These are phyloP conservation scores for Hafferia zeledoni DNA, from an alignment of 2,797 vertebrate genomes.

Conservation along the genomic window DNA sequence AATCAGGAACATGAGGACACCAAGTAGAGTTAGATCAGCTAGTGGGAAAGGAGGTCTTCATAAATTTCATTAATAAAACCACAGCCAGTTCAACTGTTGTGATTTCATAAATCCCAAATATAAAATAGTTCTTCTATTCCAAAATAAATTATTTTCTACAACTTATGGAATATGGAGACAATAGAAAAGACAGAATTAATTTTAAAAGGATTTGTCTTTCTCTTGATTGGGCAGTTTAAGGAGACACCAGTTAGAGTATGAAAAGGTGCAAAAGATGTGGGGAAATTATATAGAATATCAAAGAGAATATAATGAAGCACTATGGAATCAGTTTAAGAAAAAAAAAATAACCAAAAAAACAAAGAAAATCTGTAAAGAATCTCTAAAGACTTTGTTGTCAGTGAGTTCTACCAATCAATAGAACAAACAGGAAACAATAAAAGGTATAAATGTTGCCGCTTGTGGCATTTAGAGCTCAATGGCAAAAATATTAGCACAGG, in stretches of 20 bases:
- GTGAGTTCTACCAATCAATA: not conserved
- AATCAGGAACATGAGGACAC: not conserved
- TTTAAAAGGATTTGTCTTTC: not conserved
- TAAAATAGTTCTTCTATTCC: not conserved
- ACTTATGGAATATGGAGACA: not conserved
- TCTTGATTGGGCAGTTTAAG: not conserved
- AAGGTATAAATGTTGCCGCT: not conserved
- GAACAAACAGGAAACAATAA: not conserved
- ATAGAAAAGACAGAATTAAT: not conserved
- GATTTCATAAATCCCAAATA: not conserved
- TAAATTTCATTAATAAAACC: not conserved
- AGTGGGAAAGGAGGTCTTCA: not conserved
- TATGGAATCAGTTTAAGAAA: not conserved
- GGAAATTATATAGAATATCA: not conserved
- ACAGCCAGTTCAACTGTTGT: not conserved
- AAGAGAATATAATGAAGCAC: not conserved
- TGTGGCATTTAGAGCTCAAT: not conserved
- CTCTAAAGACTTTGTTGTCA: not conserved
- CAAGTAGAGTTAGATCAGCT: not conserved
- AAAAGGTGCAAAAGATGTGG: not conserved
- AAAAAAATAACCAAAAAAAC: not conserved
- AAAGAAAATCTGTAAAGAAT: not conserved
- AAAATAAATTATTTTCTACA: not conserved
- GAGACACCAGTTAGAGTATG: not conserved
- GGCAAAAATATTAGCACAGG: not conserved